These are phyloP conservation scores for Thaleichthys pacificus DNA, from an alignment of 2,797 vertebrate species.

Conservation along the genomic window DNA sequence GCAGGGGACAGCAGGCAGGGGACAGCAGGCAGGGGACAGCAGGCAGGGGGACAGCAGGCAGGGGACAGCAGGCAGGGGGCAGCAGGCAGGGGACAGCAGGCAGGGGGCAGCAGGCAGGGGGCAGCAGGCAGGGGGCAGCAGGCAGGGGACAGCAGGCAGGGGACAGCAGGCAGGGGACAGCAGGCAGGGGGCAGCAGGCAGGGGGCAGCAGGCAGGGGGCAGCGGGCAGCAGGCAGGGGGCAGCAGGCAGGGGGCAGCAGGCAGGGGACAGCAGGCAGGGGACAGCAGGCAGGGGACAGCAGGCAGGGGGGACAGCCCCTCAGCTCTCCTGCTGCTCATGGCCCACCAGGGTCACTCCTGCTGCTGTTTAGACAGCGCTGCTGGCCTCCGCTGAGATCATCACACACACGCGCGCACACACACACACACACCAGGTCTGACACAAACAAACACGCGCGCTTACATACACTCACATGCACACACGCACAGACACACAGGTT, in stretches of 20 bases:
- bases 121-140: background rate
- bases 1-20: background rate
- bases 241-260: background rate
- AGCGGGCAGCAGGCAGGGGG: background rate
- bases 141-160: background rate
- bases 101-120: background rate
- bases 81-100: background rate
- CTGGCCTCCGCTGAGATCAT: conserved; percentile 9
- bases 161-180: background rate
- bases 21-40: background rate
- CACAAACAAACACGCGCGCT: too few species aligned
- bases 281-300: background rate
- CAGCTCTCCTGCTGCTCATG: background rate
- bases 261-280: background rate
- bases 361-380: conserved; percentile 17
- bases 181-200: too few species aligned
- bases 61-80: background rate
- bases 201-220: background rate
- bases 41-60: background rate
- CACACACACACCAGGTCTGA: conserved; percentile 6
- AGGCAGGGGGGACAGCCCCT: background rate
- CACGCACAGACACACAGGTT: background rate
- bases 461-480: background rate
- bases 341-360: conserved; percentile 11
- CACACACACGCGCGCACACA: background rate